Evolutionary conservation across 2,797 vertebrate genomes (phyloP).

Genomic region (Enteromius argenteus): DNA sequence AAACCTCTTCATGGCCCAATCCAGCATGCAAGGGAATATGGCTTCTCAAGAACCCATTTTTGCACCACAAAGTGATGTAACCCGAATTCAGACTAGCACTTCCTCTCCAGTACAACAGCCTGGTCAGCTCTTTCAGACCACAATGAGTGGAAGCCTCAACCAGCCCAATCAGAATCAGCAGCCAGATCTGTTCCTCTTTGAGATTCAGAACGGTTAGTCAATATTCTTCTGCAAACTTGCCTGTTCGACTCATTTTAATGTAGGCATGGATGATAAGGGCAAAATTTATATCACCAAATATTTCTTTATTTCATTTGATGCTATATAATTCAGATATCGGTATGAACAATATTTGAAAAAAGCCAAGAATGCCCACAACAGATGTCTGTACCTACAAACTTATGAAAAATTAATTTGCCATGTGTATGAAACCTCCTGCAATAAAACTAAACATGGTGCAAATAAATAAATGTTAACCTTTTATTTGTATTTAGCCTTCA

Average conservation of each 20-base stretch:
- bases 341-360: not conserved
- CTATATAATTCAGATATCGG: not conserved
- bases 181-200: conserved; percentile 92
- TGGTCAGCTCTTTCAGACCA: conserved; percentile 86
- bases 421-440: too few relatives aligned
- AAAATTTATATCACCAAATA: not conserved
- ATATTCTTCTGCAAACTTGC: not conserved
- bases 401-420: too few relatives aligned
- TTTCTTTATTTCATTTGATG: not conserved
- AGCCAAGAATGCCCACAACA: not conserved
- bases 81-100: conserved; percentile 86
- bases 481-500: too few relatives aligned
- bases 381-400: too few relatives aligned
- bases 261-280: not conserved
- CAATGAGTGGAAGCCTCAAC: conserved; percentile 85
- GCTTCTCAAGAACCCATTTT: conserved; percentile 88
- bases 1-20: conserved; percentile 90
- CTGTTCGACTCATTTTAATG: not conserved
- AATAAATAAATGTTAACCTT: too few relatives aligned
- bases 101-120: conserved; percentile 88
- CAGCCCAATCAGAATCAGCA: conserved; percentile 88
- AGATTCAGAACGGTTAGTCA: conserved; percentile 91
- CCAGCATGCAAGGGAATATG: conserved; percentile 90
- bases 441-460: too few relatives aligned
- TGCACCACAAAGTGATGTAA: conserved; percentile 85